phyloP scores from a whole-genome alignment of 2,113 vertebrate genomes.

The Variabilichromis moorii region DNA sequence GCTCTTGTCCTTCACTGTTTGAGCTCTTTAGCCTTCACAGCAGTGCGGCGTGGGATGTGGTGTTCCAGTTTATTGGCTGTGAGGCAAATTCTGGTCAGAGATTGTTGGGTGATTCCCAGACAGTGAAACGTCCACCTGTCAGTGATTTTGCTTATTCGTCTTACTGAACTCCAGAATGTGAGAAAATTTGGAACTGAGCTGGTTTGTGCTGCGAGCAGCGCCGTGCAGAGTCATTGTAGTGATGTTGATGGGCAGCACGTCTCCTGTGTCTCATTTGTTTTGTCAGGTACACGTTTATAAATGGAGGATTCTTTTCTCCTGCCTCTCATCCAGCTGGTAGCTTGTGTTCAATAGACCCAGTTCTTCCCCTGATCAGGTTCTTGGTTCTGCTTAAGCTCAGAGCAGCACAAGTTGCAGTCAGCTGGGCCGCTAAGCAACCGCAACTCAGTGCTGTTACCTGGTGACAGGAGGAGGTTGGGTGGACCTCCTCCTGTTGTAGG shows the following conservation, averaged over 20 bases:
- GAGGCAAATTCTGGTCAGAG: neutral
- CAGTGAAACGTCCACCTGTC: neutral
- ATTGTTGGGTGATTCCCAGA: neutral
- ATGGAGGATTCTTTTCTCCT: neutral
- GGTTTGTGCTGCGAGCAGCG: neutral
- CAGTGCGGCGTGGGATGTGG: neutral
- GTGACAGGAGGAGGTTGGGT: neutral
- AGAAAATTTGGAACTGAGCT: neutral
- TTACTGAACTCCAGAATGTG: neutral
- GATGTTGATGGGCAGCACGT: neutral
- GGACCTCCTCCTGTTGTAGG: neutral
- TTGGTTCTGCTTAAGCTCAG: neutral
- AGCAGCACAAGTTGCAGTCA: neutral
- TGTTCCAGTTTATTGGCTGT: neutral
- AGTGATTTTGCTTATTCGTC: neutral
- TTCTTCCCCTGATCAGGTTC: neutral
- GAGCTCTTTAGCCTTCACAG: neutral
- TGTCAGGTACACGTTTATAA: neutral
- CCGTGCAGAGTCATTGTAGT: fast-evolving
- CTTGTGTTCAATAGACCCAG: neutral
- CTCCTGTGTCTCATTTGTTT: neutral
- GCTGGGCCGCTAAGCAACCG: neutral
- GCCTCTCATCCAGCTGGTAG: neutral
- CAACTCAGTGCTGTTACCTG: neutral
- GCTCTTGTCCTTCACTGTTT: neutral